A percentile compares a stretch with the other conserved stretches of the same genome.
Evolutionary conservation across 2,113 vertebrate genomes (phyloP).

Genomic region (Oncorhynchus gorbuscha): DNA sequence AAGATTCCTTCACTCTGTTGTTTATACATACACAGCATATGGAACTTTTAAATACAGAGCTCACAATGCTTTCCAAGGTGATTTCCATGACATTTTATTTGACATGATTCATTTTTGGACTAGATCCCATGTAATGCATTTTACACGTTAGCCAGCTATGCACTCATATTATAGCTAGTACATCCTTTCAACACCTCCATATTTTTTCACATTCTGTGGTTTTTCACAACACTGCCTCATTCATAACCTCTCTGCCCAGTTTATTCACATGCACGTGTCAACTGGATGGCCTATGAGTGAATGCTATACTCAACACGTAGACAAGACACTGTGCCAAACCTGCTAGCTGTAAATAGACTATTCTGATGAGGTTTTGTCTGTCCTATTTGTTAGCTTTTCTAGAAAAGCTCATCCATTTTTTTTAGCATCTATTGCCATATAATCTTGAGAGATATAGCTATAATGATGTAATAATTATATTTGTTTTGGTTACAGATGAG

Average conservation of each 20-base stretch:
- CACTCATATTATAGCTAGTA: slow-evolving; percentile 44
- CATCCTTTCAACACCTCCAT: slow-evolving; percentile 54
- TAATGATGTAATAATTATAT: neutral
- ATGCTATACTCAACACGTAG: slow-evolving; percentile 51
- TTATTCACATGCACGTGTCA: slow-evolving; percentile 63
- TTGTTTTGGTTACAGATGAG: slow-evolving; percentile 83
- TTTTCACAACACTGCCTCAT: slow-evolving; percentile 64
- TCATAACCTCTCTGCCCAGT: slow-evolving; percentile 58
- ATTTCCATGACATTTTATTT: neutral
- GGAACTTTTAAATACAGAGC: neutral
- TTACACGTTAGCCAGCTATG: slow-evolving; percentile 25
- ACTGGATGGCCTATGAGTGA: slow-evolving; percentile 56
- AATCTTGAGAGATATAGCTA: neutral
- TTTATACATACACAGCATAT: too few relatives aligned
- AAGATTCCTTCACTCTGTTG: slow-evolving; percentile 15
- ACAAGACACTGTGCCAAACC: slow-evolving; percentile 36
- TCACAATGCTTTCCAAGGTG: slow-evolving; percentile 16
- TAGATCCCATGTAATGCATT: slow-evolving; percentile 30
- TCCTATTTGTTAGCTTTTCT: neutral
- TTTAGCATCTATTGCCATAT: neutral
- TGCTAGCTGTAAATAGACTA: slow-evolving; percentile 56
- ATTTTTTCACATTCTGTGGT: neutral
- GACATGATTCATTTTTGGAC: slow-evolving; percentile 20
- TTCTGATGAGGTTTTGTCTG: slow-evolving; percentile 41
- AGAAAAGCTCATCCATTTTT: neutral